These are phyloP conservation scores for Zeuzera pyrina DNA, from an alignment of 2,888 invertebrate species.

Conservation along the genomic window DNA sequence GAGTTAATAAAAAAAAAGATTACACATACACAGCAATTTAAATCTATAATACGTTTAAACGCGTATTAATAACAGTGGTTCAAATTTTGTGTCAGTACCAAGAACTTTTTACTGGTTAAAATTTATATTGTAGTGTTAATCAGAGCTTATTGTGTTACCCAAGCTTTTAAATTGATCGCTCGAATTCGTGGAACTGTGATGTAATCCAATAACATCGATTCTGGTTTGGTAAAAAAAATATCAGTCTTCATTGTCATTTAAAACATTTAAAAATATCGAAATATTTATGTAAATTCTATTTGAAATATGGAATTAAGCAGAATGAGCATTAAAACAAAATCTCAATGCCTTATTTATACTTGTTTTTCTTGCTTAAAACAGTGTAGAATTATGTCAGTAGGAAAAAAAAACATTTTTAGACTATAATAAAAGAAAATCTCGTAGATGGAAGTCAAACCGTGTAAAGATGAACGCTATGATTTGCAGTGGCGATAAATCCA, in stretches of 20 bases:
- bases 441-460: constrained; percentile 21
- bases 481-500: constrained; percentile 56
- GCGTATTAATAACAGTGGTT: constrained; percentile 28
- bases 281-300: no score
- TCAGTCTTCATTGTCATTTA: no score
- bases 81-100: constrained; percentile 25
- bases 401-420: no score
- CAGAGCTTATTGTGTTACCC: constrained; percentile 24
- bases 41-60: constrained; percentile 15
- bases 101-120: constrained; percentile 26
- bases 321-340: no score
- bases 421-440: no score
- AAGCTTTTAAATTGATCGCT: constrained; percentile 23
- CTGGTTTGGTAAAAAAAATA: neutral
- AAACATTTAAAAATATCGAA: no score
- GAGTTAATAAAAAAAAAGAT: no score
- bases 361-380: no score
- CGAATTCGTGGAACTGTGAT: constrained; percentile 24
- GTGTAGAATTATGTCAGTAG: no score
- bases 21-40: no score
- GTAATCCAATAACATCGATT: constrained; percentile 12
- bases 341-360: no score
- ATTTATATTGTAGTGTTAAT: constrained; percentile 26
- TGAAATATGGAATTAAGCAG: no score
- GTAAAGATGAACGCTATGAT: constrained; percentile 53